Evolutionary conservation across 2,888 invertebrate species (phyloP), one percentile per base, ranked within the genome.

Genomic region (Reticulitermes lucifugus): DNA sequence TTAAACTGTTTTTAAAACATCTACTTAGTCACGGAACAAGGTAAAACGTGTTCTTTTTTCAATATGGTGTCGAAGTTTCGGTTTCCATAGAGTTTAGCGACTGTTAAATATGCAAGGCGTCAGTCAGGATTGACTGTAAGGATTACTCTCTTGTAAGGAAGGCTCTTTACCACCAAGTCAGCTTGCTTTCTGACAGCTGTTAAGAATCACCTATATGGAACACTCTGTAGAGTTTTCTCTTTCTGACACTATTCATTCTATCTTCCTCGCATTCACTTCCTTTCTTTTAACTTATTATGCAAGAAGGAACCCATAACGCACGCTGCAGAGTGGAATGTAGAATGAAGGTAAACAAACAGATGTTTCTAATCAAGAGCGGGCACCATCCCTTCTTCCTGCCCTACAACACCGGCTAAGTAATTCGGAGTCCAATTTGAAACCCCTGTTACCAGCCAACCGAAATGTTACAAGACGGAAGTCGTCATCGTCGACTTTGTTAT

Each of bases 271-370:
- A 25, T 65, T 14, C 65, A 65, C 65, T 65, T 65, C 65, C 25
- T 65, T 65, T 65, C 65, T 65, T 65, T 65, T 65, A n/a, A 65
- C 65, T 65, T 65, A 65, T 65, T 65, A 65, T 65, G 65, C 65
- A n/a, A 65, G n/a, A 14, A 65, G 65, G 65, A 65, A 65, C 65
- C 12, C 65, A 65, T 65, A 65, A 65, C 9, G 65, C 25, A 65
- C 65, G n/a, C 65, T 46, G n/a, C 29, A 46, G 22, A 77, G 77
- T 77, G 77, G 77, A 77, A 77, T 46, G 77, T 18, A 43, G 77
- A 25, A 46, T 43, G 77, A 77, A n/a, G 46, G 51, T 83, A 65
- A 83, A 71, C 70, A 83, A 83, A 70, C 65, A 65, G 82, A 65
- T 82, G 41, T 46, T 70, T 46, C 41, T 55, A 71, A 59, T 59